These are phyloP conservation scores for Sitobion miscanthi DNA, from an alignment of 1,140 invertebrate genomes.

Conservation along the genomic window DNA sequence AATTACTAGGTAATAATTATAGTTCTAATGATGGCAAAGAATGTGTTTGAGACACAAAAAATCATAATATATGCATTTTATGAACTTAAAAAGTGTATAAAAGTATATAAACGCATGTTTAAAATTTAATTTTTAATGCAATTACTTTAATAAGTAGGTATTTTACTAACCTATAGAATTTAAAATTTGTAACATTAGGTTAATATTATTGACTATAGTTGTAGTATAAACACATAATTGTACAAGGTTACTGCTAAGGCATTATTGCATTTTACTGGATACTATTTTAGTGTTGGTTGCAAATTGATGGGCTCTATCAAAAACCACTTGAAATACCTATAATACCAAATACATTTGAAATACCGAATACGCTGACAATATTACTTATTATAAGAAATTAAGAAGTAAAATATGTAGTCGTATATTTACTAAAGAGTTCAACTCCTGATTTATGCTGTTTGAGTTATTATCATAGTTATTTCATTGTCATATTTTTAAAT, in stretches of 20 bases:
- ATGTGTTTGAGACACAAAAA: not conserved
- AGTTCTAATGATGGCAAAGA: not conserved
- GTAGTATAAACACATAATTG: not conserved
- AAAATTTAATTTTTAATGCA: not conserved
- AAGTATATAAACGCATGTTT: not conserved
- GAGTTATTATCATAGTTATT: no score
- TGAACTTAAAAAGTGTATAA: not conserved
- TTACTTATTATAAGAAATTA: not conserved
- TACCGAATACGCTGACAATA: not conserved
- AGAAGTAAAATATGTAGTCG: not conserved
- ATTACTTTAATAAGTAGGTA: not conserved
- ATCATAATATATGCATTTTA: not conserved
- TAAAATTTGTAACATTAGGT: not conserved
- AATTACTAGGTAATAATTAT: not conserved
- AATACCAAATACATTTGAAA: not conserved
- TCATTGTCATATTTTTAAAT: not conserved
- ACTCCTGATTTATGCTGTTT: not conserved
- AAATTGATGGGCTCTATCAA: not conserved
- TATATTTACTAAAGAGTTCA: not conserved
- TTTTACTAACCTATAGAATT: not conserved
- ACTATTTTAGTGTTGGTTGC: not conserved
- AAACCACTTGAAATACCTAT: not conserved
- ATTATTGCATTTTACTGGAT: not conserved
- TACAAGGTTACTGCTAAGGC: not conserved
- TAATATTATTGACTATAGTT: not conserved